Conservation (phyloP, 2,113 vertebrate genomes). For the Heterocephalus glaber region DNA sequence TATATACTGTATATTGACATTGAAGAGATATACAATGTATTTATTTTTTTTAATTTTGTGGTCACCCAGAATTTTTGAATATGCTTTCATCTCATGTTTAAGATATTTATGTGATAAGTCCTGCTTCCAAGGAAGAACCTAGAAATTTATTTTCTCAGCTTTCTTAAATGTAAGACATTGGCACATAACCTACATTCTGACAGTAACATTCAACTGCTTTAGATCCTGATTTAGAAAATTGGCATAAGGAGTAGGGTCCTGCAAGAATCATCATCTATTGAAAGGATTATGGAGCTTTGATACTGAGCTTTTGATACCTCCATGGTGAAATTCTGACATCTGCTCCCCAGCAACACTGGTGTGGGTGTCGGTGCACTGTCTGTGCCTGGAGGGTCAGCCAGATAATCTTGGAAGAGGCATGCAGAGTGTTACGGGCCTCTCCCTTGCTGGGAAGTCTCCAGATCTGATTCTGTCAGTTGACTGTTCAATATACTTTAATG, state of each 20-base stretch:
- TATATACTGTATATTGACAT: background rate
- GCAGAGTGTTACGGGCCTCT: fast-evolving
- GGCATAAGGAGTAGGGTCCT: fast-evolving
- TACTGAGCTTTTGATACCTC: no score
- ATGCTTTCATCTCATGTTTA: background rate
- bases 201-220: background rate
- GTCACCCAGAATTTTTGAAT: background rate
- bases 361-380: background rate
- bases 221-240: background rate
- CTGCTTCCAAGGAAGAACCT: background rate
- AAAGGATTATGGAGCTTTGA: background rate
- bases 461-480: background rate
- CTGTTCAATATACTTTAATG: background rate
- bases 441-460: background rate
- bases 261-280: background rate
- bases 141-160: background rate
- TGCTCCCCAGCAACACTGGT: fast-evolving
- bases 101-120: background rate
- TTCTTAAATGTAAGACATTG: background rate
- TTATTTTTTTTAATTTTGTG: background rate
- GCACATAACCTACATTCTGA: background rate
- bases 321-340: background rate
- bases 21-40: background rate
- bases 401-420: fast-evolving
- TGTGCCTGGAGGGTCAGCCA: background rate